These are phyloP conservation scores for Lamellibrachia luymesi DNA, from an alignment of 1,140 invertebrate genomes.

Conservation along the genomic window DNA sequence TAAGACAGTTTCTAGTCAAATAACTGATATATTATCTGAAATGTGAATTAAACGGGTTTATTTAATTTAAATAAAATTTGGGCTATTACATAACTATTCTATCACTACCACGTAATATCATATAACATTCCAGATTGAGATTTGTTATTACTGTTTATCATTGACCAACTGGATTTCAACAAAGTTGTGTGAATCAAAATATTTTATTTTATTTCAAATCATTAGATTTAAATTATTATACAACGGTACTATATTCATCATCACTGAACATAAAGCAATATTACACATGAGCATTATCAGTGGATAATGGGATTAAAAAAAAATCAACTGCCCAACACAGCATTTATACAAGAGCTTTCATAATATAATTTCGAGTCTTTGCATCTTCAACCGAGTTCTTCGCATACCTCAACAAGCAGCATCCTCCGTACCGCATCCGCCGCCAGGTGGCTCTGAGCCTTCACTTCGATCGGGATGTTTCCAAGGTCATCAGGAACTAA, in stretches of 20 bases:
- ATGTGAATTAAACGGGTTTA: not conserved
- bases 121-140: too few species aligned
- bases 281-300: too few species aligned
- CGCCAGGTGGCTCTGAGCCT: slow-evolving; percentile 67
- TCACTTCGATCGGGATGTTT: slow-evolving; percentile 73
- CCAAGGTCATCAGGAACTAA: slow-evolving; percentile 75
- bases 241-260: too few species aligned
- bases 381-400: not conserved
- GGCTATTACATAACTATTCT: not conserved
- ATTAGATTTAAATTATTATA: too few species aligned
- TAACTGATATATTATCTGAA: not conserved
- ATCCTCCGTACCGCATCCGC: slow-evolving; percentile 73
- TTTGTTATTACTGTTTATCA: too few species aligned
- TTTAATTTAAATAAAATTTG: not conserved
- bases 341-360: not conserved
- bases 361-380: not conserved
- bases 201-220: too few species aligned
- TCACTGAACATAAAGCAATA: too few species aligned
- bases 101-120: too few species aligned
- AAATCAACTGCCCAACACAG: not conserved
- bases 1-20: not conserved
- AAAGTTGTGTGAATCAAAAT: too few species aligned
- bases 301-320: not conserved
- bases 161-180: too few species aligned
- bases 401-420: slow-evolving; percentile 69